Base-by-base conservation (phyloP, 1,140 invertebrate genomes). In the Anoplophora glabripennis region DNA sequence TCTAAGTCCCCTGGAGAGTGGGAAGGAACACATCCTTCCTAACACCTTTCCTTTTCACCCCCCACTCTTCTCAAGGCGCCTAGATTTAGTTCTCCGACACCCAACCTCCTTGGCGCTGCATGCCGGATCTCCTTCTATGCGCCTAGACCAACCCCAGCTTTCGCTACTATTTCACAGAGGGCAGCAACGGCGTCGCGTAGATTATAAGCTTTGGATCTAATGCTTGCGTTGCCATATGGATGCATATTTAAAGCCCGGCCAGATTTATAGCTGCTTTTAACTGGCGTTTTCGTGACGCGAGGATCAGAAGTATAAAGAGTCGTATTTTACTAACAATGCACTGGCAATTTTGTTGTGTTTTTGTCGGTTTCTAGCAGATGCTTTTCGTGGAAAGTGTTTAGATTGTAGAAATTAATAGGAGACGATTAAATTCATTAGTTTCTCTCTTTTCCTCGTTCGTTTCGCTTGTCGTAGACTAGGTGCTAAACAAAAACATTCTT, bases 111-210 rank as follows among this genome's bases (percentile, higher is more conserved):
- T 65, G 65, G 65, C 65, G 65, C 65, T 67, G 65, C 59, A 53
- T 65, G 47, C 47, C 53, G 65, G 63, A 48, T 48, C 35, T 34
- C 59, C 47, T 49, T 53, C 47, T 37, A 47, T 36, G 10, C 46
- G 46, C 47, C 21, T 40, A 15, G 56, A 49, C 14, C 12, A 49
- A 52, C 21, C 14, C n/a, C 61, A 68, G 59, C 61, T 70, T 65
- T 41, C 56, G 58, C 65, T 59, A 63, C 59, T 69, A 65, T 36
- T 59, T 58, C 42, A 57, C 65, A 69, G 67, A 67, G 59, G 67
- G 67, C 65, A 55, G 12, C 52, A 59, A n/a, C 21, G 21, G 18
- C 49, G 48, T 1, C 21, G 45, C 47, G 46, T 48, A 63, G 61
- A 53, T 59, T 60, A 60, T 45, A 45, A 60, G 49, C 49, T 53